Conservation (phyloP, 2,888 invertebrate species). For the Escarpia spicata region DNA sequence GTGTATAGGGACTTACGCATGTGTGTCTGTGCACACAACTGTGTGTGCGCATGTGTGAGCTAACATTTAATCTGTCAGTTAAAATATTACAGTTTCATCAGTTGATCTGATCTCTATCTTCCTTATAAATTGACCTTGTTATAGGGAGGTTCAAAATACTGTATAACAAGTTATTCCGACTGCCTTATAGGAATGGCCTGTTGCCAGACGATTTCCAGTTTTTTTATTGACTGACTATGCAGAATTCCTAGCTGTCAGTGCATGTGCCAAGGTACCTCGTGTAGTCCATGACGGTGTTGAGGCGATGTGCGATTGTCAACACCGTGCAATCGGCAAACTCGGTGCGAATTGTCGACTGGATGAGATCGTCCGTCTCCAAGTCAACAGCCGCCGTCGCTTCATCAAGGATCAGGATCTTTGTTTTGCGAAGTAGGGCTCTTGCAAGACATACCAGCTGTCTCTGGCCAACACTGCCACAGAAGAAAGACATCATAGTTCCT, state of each 20-base stretch:
- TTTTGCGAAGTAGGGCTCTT: slow-evolving; percentile 62
- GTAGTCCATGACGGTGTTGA: slow-evolving; percentile 63
- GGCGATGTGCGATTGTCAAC: slow-evolving; percentile 64
- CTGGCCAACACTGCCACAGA: slow-evolving; percentile 60
- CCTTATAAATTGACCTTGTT: too few relatives aligned
- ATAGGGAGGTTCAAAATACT: too few relatives aligned
- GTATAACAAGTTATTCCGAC: too few relatives aligned
- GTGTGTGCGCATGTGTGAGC: neutral
- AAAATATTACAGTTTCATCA: too few relatives aligned
- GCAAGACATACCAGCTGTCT: slow-evolving; percentile 64
- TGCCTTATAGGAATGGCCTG: too few relatives aligned
- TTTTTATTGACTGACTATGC: neutral
- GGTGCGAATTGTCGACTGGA: slow-evolving; percentile 61
- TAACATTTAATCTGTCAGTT: too few relatives aligned
- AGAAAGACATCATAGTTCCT: neutral
- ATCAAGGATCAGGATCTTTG: slow-evolving; percentile 62
- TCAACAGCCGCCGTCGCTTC: slow-evolving; percentile 66
- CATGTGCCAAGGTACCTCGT: neutral
- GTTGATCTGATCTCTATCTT: too few relatives aligned
- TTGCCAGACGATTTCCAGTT: neutral
- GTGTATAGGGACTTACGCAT: neutral
- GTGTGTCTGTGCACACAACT: neutral
- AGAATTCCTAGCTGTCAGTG: neutral
- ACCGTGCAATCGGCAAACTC: slow-evolving; percentile 62
- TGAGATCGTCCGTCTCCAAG: slow-evolving; percentile 63